A percentile compares a stretch with the other conserved stretches of the same genome.
phyloP scores from a whole-genome alignment of 2,797 vertebrate species.

The Pseudopleuronectes americanus region DNA sequence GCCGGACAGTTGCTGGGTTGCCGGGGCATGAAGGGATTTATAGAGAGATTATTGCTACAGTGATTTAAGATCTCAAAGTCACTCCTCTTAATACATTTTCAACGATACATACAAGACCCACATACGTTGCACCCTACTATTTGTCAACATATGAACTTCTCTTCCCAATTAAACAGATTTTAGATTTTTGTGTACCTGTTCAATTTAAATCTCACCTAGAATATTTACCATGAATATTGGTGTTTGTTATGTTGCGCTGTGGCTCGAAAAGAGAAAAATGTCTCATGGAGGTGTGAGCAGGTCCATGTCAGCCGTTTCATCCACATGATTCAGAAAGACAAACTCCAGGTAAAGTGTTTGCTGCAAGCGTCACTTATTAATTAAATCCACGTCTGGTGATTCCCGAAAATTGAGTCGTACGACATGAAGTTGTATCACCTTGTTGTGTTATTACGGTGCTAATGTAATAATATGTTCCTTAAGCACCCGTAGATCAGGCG shows the following conservation, averaged over 20 bases:
- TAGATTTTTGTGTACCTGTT: too few species aligned
- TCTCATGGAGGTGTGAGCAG: neutral
- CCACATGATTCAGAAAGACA: slow-evolving; percentile 5
- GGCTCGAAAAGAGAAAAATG: too few species aligned
- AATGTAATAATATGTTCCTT: slow-evolving; percentile 66
- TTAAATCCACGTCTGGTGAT: slow-evolving; percentile 37
- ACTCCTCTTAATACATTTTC: neutral
- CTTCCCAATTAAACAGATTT: too few species aligned
- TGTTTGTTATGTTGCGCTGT: too few species aligned
- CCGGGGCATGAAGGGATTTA: too few species aligned
- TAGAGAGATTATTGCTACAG: neutral
- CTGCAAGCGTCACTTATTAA: slow-evolving; percentile 63
- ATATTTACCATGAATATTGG: too few species aligned
- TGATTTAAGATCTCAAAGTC: neutral
- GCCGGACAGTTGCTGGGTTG: too few species aligned
- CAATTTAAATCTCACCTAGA: too few species aligned
- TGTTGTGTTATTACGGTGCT: slow-evolving; percentile 25
- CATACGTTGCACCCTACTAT: too few species aligned
- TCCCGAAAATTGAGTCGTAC: slow-evolving; percentile 2
- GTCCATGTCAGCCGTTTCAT: slow-evolving; percentile 1
- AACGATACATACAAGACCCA: neutral
- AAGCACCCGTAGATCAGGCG: slow-evolving; percentile 75
- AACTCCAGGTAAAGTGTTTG: slow-evolving; percentile 20
- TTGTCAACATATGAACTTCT: too few species aligned
- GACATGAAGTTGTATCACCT: slow-evolving; percentile 33